These are phyloP conservation scores for Paedocypris sp. DNA, from an alignment of 2,113 vertebrate genomes.

Conservation along the genomic window DNA sequence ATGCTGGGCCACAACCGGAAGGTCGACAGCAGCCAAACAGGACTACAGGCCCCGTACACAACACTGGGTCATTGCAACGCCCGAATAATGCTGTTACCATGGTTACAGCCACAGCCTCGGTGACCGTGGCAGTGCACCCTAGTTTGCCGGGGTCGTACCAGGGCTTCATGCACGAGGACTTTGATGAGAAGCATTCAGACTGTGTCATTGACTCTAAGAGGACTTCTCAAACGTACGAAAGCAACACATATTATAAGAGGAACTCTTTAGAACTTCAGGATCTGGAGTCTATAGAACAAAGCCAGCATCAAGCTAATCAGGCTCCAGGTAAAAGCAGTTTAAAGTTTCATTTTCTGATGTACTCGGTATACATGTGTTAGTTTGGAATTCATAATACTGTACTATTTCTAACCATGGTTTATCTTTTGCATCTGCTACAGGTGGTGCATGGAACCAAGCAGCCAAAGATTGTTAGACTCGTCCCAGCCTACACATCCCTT, in stretches of 20 bases:
- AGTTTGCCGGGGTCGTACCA: constrained; percentile 75
- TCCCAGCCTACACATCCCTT: constrained; percentile 22
- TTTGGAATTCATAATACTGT: not conserved
- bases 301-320: constrained; percentile 46
- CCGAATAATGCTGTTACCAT: constrained; percentile 66
- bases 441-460: constrained; percentile 57
- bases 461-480: constrained; percentile 61
- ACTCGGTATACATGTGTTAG: not conserved
- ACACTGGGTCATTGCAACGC: constrained; percentile 45
- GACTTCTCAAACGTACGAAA: constrained; percentile 48
- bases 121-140: constrained; percentile 84
- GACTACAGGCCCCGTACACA: constrained; percentile 62
- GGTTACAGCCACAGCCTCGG: constrained; percentile 83
- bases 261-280: constrained; percentile 72
- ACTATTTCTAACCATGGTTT: constrained; percentile 11
- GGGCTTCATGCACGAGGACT: constrained; percentile 71
- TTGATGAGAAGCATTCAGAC: constrained; percentile 62
- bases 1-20: constrained; percentile 46
- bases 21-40: constrained; percentile 61
- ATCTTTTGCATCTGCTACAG: constrained; percentile 39
- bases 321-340: constrained; percentile 53
- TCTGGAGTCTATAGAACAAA: constrained; percentile 55
- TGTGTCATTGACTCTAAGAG: constrained; percentile 58
- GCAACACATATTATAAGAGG: constrained; percentile 52
- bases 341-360: not conserved